phyloP scores from a whole-genome alignment of 2,888 invertebrate genomes.

The Lasioglossum villosulum region DNA sequence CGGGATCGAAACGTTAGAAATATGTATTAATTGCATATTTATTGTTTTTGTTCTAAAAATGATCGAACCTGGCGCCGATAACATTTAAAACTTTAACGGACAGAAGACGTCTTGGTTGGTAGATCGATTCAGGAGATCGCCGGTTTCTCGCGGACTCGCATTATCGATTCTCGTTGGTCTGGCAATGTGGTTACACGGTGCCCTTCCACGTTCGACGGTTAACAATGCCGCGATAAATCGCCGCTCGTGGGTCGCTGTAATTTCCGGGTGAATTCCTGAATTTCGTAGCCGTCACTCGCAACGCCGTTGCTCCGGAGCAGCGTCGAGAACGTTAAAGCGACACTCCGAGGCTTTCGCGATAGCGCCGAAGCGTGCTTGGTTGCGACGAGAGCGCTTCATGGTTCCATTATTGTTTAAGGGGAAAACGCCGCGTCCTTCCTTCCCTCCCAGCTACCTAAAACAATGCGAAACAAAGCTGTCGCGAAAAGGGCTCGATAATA shows the following conservation, averaged over 20 bases:
- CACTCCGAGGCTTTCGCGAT: slow-evolving; percentile 1
- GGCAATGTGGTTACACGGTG: neutral
- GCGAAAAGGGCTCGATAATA: neutral
- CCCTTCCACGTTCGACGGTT: slow-evolving; percentile 50
- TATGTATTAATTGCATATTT: too few species aligned
- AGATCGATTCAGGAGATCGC: neutral
- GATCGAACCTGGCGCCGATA: too few species aligned
- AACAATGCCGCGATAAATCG: slow-evolving; percentile 58
- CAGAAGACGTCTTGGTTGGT: neutral
- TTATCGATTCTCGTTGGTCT: slow-evolving; percentile 31
- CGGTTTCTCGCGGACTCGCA: neutral
- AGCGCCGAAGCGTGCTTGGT: neutral
- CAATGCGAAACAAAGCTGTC: neutral
- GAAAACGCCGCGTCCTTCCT: neutral
- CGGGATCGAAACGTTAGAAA: too few species aligned
- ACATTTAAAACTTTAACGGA: too few species aligned
- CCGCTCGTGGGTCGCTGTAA: slow-evolving; percentile 35
- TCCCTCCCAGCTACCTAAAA: neutral
- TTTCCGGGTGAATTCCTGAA: slow-evolving; percentile 42
- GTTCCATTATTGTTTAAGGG: neutral
- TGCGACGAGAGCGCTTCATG: slow-evolving; percentile 16
- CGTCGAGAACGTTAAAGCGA: slow-evolving; percentile 12
- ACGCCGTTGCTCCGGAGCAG: slow-evolving; percentile 22
- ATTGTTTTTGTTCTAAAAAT: too few species aligned
- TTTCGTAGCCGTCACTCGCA: slow-evolving; percentile 37